These are phyloP conservation scores for Thalassarche chlororhynchos DNA, from an alignment of 2,113 vertebrate species.

Conservation along the genomic window DNA sequence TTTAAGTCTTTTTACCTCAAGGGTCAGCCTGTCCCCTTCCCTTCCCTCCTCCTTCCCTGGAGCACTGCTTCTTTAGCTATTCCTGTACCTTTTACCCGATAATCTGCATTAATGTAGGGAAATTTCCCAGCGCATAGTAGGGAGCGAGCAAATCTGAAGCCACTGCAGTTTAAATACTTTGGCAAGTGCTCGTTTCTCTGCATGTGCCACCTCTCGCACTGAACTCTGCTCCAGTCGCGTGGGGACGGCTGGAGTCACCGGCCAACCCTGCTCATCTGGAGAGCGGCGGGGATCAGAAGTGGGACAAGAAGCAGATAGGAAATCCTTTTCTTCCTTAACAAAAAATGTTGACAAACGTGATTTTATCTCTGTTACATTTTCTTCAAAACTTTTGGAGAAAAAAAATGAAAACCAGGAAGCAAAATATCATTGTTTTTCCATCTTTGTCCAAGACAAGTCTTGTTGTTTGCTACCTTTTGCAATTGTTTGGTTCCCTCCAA, in stretches of 20 bases:
- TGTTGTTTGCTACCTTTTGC: neutral
- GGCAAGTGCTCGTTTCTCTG: too few species aligned
- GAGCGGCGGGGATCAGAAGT: neutral
- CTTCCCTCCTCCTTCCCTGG: neutral
- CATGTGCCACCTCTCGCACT: rapidly evolving
- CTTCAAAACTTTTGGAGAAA: neutral
- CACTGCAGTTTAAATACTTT: rapidly evolving
- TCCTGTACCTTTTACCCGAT: neutral
- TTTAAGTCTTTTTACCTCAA: neutral
- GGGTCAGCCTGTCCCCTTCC: neutral
- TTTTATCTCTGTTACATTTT: rapidly evolving
- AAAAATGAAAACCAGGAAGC: neutral
- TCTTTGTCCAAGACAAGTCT: neutral
- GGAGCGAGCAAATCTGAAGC: neutral
- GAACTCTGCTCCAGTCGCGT: rapidly evolving
- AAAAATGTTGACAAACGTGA: neutral
- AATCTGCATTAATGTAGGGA: rapidly evolving
- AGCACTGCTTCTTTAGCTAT: rapidly evolving
- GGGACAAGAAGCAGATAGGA: neutral
- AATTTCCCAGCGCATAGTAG: rapidly evolving
- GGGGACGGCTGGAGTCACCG: rapidly evolving
- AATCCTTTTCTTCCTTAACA: neutral
- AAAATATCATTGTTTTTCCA: neutral
- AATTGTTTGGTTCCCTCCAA: neutral
- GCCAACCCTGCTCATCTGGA: too few species aligned